Evolutionary conservation across 2,888 invertebrate species (phyloP).

Genomic region (Conus canariensis): DNA sequence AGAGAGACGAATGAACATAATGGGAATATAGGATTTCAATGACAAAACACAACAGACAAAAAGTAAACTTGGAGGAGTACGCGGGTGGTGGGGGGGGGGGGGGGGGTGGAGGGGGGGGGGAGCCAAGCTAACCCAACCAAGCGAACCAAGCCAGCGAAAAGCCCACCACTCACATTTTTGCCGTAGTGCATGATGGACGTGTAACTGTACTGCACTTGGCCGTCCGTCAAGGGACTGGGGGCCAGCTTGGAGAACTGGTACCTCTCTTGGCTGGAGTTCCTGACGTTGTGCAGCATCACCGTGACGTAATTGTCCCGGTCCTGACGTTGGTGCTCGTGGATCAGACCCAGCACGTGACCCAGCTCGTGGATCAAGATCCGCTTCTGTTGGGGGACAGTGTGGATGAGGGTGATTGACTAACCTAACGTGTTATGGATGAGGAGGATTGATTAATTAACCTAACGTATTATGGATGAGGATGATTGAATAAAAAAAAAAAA

Average conservation of each 20-base stretch:
- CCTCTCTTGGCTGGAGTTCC: constrained; percentile 48
- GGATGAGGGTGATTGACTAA: too few species aligned
- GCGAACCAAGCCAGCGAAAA: too few species aligned
- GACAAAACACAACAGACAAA: too few species aligned
- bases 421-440: too few species aligned
- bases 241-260: constrained; percentile 50
- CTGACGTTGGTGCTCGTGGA: constrained; percentile 54
- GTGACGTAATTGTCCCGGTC: constrained; percentile 51
- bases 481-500: too few species aligned
- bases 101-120: too few species aligned
- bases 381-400: constrained; percentile 37
- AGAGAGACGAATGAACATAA: background rate
- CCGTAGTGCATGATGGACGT: constrained; percentile 88
- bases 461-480: too few species aligned
- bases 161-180: constrained; percentile 55
- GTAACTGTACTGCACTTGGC: constrained; percentile 84
- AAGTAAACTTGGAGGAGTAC: too few species aligned
- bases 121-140: too few species aligned
- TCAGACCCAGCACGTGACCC: constrained; percentile 54
- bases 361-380: constrained; percentile 53
- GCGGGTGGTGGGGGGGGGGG: too few species aligned
- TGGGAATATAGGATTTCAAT: too few species aligned
- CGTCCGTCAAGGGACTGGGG: constrained; percentile 43
- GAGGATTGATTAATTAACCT: too few species aligned
- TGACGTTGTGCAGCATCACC: constrained; percentile 48